Evolutionary conservation across 2,888 invertebrate species (phyloP), one percentile per base, ranked within the genome.

Genomic region (Notocelia uddmanniana): DNA sequence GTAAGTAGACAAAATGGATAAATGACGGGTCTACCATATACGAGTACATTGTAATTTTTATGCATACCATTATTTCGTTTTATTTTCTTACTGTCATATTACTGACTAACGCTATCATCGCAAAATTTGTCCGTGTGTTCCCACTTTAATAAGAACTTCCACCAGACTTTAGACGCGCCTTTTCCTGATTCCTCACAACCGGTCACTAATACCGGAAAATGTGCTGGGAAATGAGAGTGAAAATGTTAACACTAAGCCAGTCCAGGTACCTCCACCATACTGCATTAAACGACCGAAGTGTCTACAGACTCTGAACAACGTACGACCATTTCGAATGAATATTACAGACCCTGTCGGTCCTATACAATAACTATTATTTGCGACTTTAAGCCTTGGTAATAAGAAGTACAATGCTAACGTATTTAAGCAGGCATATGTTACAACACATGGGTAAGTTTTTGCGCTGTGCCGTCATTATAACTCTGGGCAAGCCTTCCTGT

Each of bases 131-230:
- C 62, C 55, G 57, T 72, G 37, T 72, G 60, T 68, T 37, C 34
- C 21, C 11, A 21, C 48, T 26, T 72, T 72, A 72, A 67, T 67
- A 72, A 68, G 67, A 72, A 72, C 67, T 72, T 68, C 72, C 62
- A 68, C 34, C 26, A 67, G 72, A 68, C 60, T 68, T 72, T 62
- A 68, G 68, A 72, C 68, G 72, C 67, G 62, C 72, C 72, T 72
- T 72, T 72, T 72, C 72, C 72, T 72, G 72, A 72, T 68, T 68
- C 72, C 57, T 72, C 67, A 50, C 41, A 72, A 72, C 72, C 68
- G 68, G 72, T 72, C 37, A 62, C n/a, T 48, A 37, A 37, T 72
- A 71, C 71, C 68, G 72, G 72, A 72, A 72, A 72, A 69, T 69
- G 11, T 55, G 45, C 63, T 69, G 69, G 62, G 69, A 69, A 69